Base-by-base conservation (phyloP, 2,888 invertebrate genomes). In the Hirtodrosophila histrioides region DNA sequence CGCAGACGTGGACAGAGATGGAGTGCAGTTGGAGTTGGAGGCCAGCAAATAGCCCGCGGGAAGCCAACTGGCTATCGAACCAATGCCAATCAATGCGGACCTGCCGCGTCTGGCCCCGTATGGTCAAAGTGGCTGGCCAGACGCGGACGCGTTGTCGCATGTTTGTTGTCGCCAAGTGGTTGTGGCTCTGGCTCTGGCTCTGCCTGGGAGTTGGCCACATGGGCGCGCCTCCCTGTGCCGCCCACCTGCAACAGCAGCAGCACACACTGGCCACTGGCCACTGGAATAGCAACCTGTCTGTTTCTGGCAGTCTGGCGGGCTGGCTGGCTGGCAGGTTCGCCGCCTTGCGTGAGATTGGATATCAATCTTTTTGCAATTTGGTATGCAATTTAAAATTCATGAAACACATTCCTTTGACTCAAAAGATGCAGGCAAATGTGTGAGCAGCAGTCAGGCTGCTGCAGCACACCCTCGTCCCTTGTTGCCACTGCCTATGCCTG, bases 311-410 rank as follows among this genome's bases (percentile, higher is more conserved):
- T 23, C 58, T 43, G 58, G 40, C 29, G 17, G 29, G 11, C 43
- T 33, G 24, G 23, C 41, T 3, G 49, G 11, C 27, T 41, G 63
- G 43, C 74, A 27, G 67, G 67, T 23, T 67, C 67, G 78, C 78
- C 79, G 88, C 73, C 86, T 85, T 84, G 81, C 88, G 79, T 89
- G 86, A 88, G 88, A 89, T 89, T 89, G 89, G 88, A 86, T 89
- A 89, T 89, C 89, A 89, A 89, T 89, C 89, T 88, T 85, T 88
- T 88, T 86, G 89, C 89, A 89, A 89, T 89, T 88, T 89, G 82
- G 86, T 88, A 88, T 78, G 88, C 84, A 89, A 89, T 89, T 89
- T 89, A 86, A 89, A 89, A 89, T 89, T 89, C 89, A 89, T 89
- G 89, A 89, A 88, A 86, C 84, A 89, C 84, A 89, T 88, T 89